These are phyloP conservation scores for Drosophila peninsularis DNA, from an alignment of 2,888 invertebrate genomes.

Conservation along the genomic window DNA sequence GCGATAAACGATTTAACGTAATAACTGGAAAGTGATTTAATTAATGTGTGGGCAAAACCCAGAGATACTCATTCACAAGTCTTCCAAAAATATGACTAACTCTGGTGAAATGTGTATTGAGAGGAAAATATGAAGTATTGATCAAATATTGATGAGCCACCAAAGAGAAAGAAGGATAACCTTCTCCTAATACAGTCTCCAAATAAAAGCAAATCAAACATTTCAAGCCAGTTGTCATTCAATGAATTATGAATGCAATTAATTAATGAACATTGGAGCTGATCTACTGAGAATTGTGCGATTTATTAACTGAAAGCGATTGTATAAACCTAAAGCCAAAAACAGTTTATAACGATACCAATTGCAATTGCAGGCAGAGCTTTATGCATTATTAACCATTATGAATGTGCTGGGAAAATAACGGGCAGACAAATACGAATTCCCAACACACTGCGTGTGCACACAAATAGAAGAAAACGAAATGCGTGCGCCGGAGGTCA, in stretches of 20 bases:
- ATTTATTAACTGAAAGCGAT: conserved; percentile 23
- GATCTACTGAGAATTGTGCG: conserved; percentile 17
- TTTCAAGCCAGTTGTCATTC: background rate
- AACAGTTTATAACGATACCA: conserved; percentile 14
- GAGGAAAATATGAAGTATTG: background rate
- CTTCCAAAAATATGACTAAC: background rate
- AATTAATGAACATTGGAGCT: conserved; percentile 1
- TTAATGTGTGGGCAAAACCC: conserved; percentile 5
- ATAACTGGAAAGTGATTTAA: conserved; percentile 1
- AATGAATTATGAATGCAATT: conserved; percentile 1
- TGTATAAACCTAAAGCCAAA: conserved; percentile 29
- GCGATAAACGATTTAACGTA: conserved; percentile 11
- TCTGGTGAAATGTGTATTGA: background rate
- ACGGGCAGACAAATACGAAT: conserved; percentile 42
- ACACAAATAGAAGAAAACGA: conserved; percentile 50
- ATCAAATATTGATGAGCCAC: no score
- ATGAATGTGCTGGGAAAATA: conserved; percentile 51
- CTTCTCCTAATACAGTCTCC: no score
- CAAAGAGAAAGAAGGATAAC: background rate
- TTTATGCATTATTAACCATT: conserved; percentile 64
- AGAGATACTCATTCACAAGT: conserved; percentile 17
- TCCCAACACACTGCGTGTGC: conserved; percentile 35
- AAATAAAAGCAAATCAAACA: background rate
- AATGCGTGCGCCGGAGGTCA: conserved; percentile 62
- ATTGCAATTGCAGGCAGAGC: conserved; percentile 28